Evolutionary conservation across 2,888 invertebrate genomes (phyloP).

Genomic region (Penaeus monodon): DNA sequence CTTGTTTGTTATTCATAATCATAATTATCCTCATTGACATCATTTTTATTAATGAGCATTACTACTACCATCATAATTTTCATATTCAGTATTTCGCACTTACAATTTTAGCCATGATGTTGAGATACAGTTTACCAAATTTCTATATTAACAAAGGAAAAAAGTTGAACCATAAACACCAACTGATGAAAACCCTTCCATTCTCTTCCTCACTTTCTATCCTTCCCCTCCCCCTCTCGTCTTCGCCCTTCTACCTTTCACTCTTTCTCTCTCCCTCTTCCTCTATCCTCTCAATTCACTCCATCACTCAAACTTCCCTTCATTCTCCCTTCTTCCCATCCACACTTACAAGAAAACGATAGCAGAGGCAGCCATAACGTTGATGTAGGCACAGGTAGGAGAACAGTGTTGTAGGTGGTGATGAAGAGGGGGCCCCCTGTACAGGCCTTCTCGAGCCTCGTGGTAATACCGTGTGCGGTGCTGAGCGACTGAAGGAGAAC

Average conservation of each 20-base stretch:
- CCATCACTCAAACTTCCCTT: neutral
- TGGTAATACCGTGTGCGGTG: conserved; percentile 93
- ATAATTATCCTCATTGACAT: too few relatives aligned
- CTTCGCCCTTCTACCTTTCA: neutral
- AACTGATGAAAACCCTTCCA: neutral
- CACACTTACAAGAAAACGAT: conserved; percentile 69
- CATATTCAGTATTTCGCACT: neutral
- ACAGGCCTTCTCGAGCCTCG: conserved; percentile 89
- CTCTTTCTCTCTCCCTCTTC: neutral
- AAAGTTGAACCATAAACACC: too few relatives aligned
- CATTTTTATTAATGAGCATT: too few relatives aligned
- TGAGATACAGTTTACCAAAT: too few relatives aligned
- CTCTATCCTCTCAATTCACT: neutral
- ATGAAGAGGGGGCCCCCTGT: conserved; percentile 86
- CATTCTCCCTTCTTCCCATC: neutral
- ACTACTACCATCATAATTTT: too few relatives aligned
- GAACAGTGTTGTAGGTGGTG: conserved; percentile 83
- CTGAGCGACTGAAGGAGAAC: conserved; percentile 71
- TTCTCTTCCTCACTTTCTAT: neutral
- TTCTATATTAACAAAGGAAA: too few relatives aligned
- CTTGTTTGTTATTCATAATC: neutral
- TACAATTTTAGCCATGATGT: too few relatives aligned
- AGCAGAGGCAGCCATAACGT: conserved; percentile 77
- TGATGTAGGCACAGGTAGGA: conserved; percentile 85
- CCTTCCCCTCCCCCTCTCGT: neutral